Evolutionary conservation across 1,140 invertebrate species (phyloP).

Genomic region (Aphaenogaster floridana): DNA sequence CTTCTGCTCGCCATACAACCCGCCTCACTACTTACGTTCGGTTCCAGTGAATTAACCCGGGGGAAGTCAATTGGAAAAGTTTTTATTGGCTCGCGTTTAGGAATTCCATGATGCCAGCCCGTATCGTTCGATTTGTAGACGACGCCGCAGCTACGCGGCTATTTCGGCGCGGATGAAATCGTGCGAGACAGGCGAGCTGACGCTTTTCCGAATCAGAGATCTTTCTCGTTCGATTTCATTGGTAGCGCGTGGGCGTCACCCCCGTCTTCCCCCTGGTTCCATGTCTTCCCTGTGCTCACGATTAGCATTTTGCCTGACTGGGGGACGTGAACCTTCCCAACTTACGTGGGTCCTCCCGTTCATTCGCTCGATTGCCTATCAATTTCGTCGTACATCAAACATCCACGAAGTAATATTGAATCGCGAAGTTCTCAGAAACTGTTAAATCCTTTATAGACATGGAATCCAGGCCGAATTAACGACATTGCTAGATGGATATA

Average conservation of each 20-base stretch:
- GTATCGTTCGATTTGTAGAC: slow-evolving; percentile 71
- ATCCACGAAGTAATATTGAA: slow-evolving; percentile 41
- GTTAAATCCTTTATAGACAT: neutral
- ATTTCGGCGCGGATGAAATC: slow-evolving; percentile 52
- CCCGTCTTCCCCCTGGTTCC: neutral
- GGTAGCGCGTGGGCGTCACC: neutral
- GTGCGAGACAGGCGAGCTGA: slow-evolving; percentile 41
- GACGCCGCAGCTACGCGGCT: slow-evolving; percentile 15
- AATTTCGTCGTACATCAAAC: slow-evolving; percentile 46
- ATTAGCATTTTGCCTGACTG: slow-evolving; percentile 52
- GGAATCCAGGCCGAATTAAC: slow-evolving; percentile 12
- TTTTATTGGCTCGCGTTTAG: slow-evolving; percentile 80
- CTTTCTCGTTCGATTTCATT: slow-evolving; percentile 54
- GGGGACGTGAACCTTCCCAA: slow-evolving; percentile 31
- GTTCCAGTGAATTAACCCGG: slow-evolving; percentile 78
- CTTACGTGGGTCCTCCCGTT: neutral
- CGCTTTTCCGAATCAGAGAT: slow-evolving; percentile 42
- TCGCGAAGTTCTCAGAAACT: slow-evolving; percentile 19
- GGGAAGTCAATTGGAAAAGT: slow-evolving; percentile 82
- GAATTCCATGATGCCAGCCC: slow-evolving; percentile 73
- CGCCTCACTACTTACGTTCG: slow-evolving; percentile 74
- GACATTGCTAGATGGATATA: neutral
- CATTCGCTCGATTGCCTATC: slow-evolving; percentile 61
- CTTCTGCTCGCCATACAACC: slow-evolving; percentile 66
- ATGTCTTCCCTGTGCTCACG: slow-evolving; percentile 15